These are phyloP conservation scores for Palythoa caribaeorum DNA, from an alignment of 92 coral and sea anemone species.

Conservation along the genomic window DNA sequence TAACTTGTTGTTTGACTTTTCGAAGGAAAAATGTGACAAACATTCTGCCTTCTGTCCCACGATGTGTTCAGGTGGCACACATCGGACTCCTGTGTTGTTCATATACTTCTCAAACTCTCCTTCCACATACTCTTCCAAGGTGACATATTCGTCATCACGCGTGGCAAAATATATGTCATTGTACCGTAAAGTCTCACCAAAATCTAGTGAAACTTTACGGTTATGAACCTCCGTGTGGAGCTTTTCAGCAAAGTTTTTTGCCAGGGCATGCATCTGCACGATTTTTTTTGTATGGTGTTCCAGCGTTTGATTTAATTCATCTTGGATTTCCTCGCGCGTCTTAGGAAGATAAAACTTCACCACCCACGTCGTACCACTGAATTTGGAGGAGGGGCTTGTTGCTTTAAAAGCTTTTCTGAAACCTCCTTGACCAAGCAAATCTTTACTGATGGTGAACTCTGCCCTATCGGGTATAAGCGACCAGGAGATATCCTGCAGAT, in stretches of 20 bases:
- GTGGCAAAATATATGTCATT: conserved; percentile 50
- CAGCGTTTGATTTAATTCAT: conserved; percentile 2
- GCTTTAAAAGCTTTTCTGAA: conserved; percentile 41
- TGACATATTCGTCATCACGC: conserved; percentile 51
- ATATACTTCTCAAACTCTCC: conserved; percentile 62
- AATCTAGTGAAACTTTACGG: conserved; percentile 46
- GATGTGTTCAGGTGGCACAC: conserved; percentile 46
- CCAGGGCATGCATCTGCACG: conserved; percentile 62
- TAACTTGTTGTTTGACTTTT: conserved; percentile 36
- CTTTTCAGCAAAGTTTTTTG: conserved; percentile 60
- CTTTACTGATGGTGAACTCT: background rate
- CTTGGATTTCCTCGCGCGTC: background rate
- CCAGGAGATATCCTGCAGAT: no score
- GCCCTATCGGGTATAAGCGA: no score
- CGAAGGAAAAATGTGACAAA: conserved; percentile 57
- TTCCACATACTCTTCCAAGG: conserved; percentile 62
- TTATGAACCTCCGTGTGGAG: conserved; percentile 43
- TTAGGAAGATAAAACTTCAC: conserved; percentile 50
- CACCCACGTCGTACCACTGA: conserved; percentile 38
- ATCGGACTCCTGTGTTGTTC: conserved; percentile 58
- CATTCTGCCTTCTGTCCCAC: conserved; percentile 71
- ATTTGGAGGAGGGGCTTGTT: conserved; percentile 25
- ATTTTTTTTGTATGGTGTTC: conserved; percentile 53
- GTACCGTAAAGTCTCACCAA: conserved; percentile 48
- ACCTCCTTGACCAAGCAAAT: conserved; percentile 38